These are phyloP conservation scores for Euzetes globulus DNA, from an alignment of 2,888 invertebrate species.

Conservation along the genomic window DNA sequence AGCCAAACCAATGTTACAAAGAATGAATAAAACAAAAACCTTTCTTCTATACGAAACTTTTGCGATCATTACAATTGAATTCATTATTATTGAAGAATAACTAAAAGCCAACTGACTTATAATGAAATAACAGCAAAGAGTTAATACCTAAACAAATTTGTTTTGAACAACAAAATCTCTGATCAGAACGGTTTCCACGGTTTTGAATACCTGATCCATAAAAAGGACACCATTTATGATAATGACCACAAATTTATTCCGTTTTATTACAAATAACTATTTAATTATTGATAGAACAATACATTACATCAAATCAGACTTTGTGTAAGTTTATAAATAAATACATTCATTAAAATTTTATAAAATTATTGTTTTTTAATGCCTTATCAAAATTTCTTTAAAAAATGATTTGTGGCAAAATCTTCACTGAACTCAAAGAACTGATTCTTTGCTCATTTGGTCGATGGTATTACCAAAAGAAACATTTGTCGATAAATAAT, in stretches of 20 bases:
- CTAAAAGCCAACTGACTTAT: not conserved
- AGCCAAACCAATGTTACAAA: not conserved
- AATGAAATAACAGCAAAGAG: not conserved
- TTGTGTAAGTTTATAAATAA: not conserved
- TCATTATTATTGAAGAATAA: not conserved
- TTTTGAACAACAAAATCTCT: conserved; percentile 17
- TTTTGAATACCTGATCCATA: conserved; percentile 1
- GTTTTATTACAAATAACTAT: not conserved
- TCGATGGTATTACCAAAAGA: no score
- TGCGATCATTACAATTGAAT: not conserved
- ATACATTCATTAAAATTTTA: not conserved
- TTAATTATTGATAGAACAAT: conserved; percentile 16
- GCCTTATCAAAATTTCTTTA: no score
- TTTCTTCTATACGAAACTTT: not conserved
- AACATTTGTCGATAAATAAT: no score
- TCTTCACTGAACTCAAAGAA: no score
- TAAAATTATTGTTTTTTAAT: not conserved
- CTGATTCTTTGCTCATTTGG: no score
- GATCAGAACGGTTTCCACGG: not conserved
- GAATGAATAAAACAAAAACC: conserved; percentile 8
- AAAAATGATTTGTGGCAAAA: no score
- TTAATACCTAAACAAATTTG: not conserved
- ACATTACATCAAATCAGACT: not conserved
- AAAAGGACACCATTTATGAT: not conserved
- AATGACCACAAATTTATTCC: conserved; percentile 12